These are phyloP conservation scores for human DNA, from an alignment of 2,113 vertebrate genomes.

Conservation along the genomic window DNA sequence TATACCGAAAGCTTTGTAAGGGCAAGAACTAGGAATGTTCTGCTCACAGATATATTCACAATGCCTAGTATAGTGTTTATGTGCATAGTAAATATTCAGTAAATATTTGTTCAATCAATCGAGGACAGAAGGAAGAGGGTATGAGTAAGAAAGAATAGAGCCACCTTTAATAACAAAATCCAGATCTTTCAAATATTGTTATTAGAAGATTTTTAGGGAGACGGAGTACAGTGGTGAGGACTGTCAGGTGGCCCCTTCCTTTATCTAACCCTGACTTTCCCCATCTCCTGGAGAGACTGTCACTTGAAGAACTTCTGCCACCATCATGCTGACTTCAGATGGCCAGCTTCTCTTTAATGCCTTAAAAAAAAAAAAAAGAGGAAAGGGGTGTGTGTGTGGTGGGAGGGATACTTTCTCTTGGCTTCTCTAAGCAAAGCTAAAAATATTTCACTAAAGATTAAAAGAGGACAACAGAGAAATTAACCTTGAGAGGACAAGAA, in stretches of 20 bases:
- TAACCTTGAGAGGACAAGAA: background rate
- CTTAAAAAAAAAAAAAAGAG: background rate
- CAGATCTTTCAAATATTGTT: background rate
- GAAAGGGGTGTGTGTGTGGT: too few species aligned
- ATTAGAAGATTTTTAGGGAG: background rate
- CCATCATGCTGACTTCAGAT: background rate
- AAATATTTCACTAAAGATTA: background rate
- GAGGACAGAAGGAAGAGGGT: background rate
- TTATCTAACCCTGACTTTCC: background rate
- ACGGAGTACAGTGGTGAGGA: background rate
- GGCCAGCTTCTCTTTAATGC: background rate
- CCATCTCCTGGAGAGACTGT: background rate
- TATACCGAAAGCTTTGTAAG: background rate
- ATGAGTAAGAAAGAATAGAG: background rate
- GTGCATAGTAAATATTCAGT: background rate
- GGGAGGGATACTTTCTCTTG: background rate
- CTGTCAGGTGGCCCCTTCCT: background rate
- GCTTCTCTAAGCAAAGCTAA: constrained; percentile 25
- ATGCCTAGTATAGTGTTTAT: background rate
- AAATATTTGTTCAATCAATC: background rate
- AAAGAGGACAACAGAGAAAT: background rate
- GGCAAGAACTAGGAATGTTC: background rate
- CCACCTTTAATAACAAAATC: background rate
- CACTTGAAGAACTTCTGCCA: background rate
- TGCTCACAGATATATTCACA: background rate